Conservation (phyloP, 2,888 invertebrate genomes). For the Amaurobius ferox region DNA sequence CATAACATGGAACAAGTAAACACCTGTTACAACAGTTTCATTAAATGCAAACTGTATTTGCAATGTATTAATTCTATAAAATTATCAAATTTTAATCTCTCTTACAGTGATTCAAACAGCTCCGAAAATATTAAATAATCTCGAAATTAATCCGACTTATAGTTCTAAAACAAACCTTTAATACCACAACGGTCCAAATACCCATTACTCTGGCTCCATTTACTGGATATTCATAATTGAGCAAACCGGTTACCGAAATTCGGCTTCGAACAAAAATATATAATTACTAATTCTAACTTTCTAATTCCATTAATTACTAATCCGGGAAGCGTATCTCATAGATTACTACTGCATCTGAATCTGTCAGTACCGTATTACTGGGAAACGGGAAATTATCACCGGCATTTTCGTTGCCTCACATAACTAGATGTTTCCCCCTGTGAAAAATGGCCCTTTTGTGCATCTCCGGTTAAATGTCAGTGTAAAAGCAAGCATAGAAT, state of each 20-base stretch:
- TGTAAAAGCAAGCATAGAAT: neutral
- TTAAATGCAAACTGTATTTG: no score
- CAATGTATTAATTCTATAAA: no score
- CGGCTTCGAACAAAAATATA: neutral
- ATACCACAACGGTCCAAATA: neutral
- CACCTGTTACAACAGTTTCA: no score
- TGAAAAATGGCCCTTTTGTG: neutral
- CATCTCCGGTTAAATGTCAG: neutral
- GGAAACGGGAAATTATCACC: neutral
- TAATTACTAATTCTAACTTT: slow-evolving; percentile 4
- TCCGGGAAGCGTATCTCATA: slow-evolving; percentile 7
- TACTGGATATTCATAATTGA: neutral
- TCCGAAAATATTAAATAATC: neutral
- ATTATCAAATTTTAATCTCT: no score
- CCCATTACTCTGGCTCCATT: neutral
- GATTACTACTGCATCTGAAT: neutral
- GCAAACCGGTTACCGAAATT: neutral
- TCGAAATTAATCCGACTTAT: neutral
- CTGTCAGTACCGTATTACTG: neutral
- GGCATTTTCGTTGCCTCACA: neutral
- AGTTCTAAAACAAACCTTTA: neutral
- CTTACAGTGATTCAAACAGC: no score
- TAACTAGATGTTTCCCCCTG: neutral
- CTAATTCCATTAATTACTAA: slow-evolving; percentile 32
- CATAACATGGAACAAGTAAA: no score